phyloP scores from a whole-genome alignment of 2,888 invertebrate species.

The Antheraea yamamai region DNA sequence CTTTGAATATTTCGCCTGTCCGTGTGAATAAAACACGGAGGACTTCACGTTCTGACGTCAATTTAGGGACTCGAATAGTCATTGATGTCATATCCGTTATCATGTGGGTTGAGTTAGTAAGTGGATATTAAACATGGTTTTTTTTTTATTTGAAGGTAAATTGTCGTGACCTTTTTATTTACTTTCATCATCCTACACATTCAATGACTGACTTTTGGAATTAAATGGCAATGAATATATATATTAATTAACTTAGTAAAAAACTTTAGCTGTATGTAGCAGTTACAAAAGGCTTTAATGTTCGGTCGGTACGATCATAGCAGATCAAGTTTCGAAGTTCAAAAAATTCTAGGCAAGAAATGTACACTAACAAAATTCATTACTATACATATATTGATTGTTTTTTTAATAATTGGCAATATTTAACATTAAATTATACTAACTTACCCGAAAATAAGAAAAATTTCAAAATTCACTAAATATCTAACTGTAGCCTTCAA shows the following conservation, averaged over 20 bases:
- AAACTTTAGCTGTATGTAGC: not conserved
- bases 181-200: not conserved
- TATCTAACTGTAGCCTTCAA: too few species aligned
- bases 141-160: not conserved
- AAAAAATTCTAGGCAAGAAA: too few species aligned
- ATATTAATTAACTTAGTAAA: not conserved
- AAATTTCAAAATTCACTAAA: too few species aligned
- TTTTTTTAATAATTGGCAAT: too few species aligned
- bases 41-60: constrained; percentile 27
- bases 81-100: constrained; percentile 5
- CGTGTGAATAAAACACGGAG: constrained; percentile 37
- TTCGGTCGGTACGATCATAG: not conserved
- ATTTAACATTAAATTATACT: too few species aligned
- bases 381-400: too few species aligned
- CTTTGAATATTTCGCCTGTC: constrained; percentile 42
- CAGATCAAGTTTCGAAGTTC: too few species aligned
- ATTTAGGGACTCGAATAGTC: constrained; percentile 29
- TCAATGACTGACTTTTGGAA: not conserved
- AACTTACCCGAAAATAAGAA: too few species aligned
- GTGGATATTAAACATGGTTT: not conserved
- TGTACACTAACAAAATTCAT: too few species aligned
- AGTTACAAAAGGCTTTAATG: not conserved
- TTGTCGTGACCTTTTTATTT: not conserved
- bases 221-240: not conserved
- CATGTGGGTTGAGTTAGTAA: not conserved